These are phyloP conservation scores for Podiceps cristatus DNA, from an alignment of 2,113 vertebrate genomes.

Conservation along the genomic window DNA sequence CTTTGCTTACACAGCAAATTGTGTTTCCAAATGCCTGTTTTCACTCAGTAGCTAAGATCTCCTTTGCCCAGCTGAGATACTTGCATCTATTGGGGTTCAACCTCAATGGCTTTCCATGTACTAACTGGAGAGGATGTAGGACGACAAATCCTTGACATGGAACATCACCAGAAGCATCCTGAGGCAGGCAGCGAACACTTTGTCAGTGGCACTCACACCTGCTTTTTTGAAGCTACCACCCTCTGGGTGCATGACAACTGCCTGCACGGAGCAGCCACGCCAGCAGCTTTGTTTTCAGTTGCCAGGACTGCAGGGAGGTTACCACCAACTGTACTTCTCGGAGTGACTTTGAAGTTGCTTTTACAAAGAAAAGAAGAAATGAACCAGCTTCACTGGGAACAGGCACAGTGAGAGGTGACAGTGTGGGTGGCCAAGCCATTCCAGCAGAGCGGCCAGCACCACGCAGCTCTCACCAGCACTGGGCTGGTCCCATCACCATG, in stretches of 20 bases:
- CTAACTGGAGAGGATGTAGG: background rate
- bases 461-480: fast-evolving
- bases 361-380: background rate
- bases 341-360: background rate
- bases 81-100: background rate
- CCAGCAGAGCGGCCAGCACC: background rate
- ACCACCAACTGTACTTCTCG: background rate
- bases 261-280: background rate
- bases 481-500: background rate
- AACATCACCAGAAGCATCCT: background rate
- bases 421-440: background rate
- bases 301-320: background rate
- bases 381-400: background rate
- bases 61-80: background rate
- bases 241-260: background rate
- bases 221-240: background rate
- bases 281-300: background rate
- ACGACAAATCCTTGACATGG: background rate
- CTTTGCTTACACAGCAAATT: background rate
- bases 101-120: background rate
- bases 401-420: background rate
- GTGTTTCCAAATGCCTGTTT: background rate
- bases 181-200: background rate
- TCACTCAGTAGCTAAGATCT: background rate
- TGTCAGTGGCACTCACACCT: background rate